Percentiles rank a stretch among this genome's conserved stretches.
Conservation (phyloP, 1,140 invertebrate genomes). For the Zaprionus tsacasi region DNA sequence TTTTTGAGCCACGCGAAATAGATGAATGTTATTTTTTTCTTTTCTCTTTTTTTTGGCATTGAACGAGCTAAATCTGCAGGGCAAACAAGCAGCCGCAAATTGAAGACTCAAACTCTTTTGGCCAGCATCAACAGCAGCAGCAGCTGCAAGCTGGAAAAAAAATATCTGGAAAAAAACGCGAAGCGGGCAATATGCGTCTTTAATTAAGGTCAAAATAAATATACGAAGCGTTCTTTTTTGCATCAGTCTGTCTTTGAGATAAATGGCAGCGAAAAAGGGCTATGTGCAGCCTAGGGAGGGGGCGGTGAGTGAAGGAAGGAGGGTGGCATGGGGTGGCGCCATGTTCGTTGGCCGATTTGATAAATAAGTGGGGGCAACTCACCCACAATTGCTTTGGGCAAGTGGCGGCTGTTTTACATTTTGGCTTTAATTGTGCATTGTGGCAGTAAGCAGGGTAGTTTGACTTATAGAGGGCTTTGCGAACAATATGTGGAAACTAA, state of each 20-base stretch:
- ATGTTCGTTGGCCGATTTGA: conserved; percentile 52
- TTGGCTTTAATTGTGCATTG: conserved; percentile 40
- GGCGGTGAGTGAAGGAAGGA: neutral
- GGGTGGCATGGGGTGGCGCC: neutral
- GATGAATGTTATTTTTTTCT: conserved; percentile 6
- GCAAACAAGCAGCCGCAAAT: conserved; percentile 37
- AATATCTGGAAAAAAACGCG: conserved; percentile 28
- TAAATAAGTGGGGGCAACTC: conserved; percentile 60
- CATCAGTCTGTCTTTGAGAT: conserved; percentile 62
- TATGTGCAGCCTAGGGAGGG: neutral
- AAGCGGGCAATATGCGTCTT: conserved; percentile 71
- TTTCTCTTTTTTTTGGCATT: conserved; percentile 20
- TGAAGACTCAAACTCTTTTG: conserved; percentile 27
- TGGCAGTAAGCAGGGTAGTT: neutral
- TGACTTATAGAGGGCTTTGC: neutral
- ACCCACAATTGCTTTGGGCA: conserved; percentile 51
- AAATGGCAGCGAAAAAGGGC: conserved; percentile 56
- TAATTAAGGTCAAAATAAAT: conserved; percentile 74
- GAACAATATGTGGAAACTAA: no score
- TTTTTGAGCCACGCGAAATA: conserved; percentile 11
- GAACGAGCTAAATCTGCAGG: conserved; percentile 19
- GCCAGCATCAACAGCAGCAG: conserved; percentile 12
- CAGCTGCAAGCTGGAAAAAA: conserved; percentile 28
- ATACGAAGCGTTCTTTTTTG: conserved; percentile 45
- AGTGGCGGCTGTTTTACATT: conserved; percentile 52